Evolutionary conservation across 2,797 vertebrate genomes (phyloP).

Genomic region (Rousettus madagascariensis): DNA sequence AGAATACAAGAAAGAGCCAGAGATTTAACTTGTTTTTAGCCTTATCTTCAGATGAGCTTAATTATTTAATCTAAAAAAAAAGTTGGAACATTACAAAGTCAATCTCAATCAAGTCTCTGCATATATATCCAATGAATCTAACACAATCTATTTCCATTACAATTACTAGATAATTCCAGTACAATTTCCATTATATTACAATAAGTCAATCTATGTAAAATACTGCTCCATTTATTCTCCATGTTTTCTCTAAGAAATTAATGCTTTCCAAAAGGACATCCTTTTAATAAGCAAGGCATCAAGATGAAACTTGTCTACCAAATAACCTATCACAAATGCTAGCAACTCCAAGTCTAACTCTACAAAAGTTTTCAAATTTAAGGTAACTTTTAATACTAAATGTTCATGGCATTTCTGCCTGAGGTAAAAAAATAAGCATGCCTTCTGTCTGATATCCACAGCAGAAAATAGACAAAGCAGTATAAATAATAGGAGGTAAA

Average conservation of each 20-base stretch:
- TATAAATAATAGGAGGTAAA: not conserved
- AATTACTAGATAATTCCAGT: not conserved
- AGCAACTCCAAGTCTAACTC: not conserved
- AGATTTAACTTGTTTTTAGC: not conserved
- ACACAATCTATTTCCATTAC: not conserved
- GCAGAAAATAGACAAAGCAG: not conserved
- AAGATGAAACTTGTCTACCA: conserved; percentile 13
- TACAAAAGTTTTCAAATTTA: conserved; percentile 14
- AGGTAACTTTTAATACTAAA: conserved; percentile 5
- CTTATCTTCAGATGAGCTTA: conserved; percentile 37
- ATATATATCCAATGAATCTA: not conserved
- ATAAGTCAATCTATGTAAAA: not conserved
- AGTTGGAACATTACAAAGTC: not conserved
- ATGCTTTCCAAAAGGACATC: conserved; percentile 22
- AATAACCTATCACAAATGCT: conserved; percentile 30
- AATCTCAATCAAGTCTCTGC: not conserved
- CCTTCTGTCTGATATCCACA: not conserved
- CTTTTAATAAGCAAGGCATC: not conserved
- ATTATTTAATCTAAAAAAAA: conserved; percentile 8
- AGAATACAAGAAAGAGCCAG: not conserved
- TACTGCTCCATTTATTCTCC: not conserved
- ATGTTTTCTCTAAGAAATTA: conserved; percentile 21
- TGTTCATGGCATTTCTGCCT: conserved; percentile 12
- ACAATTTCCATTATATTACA: not conserved
- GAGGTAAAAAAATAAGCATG: conserved; percentile 24